A percentile compares a stretch with the other conserved stretches of the same genome.
These are phyloP conservation scores for Syndactyla subalaris DNA, from an alignment of 2,797 vertebrate genomes.

Conservation along the genomic window DNA sequence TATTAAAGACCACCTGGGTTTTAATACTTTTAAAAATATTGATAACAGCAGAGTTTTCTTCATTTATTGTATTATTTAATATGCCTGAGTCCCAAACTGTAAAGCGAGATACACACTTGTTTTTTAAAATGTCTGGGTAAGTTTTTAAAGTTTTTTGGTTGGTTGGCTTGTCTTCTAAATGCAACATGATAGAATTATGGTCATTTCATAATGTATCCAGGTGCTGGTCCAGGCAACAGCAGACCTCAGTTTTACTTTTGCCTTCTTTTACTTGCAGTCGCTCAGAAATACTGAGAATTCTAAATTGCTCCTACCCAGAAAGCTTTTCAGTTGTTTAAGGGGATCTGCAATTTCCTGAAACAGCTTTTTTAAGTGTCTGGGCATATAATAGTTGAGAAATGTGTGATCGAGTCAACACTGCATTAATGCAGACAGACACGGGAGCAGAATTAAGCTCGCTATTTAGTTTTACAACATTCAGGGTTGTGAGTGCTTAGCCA, in stretches of 20 bases:
- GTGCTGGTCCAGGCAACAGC: not conserved
- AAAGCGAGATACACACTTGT: not conserved
- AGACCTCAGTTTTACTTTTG: not conserved
- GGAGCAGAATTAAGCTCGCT: not conserved
- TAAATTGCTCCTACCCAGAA: not conserved
- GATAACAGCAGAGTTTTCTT: not conserved
- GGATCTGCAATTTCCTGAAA: not conserved
- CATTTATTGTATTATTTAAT: not conserved
- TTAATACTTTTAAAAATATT: not conserved
- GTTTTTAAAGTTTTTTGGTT: not conserved
- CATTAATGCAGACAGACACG: not conserved
- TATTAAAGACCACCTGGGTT: not conserved
- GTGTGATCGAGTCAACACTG: not conserved
- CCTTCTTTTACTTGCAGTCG: not conserved
- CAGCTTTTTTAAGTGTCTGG: not conserved
- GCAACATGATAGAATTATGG: not conserved
- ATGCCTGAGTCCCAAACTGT: not conserved
- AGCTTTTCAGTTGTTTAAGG: not conserved
- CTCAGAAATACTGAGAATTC: not conserved
- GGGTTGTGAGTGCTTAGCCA: not conserved
- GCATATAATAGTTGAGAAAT: not conserved
- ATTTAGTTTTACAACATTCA: conserved; percentile 6
- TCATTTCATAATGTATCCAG: not conserved
- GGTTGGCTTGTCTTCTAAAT: not conserved
- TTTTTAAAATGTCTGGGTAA: not conserved